Conservation (phyloP, 2,113 vertebrate species). For the Circaetus gallicus region DNA sequence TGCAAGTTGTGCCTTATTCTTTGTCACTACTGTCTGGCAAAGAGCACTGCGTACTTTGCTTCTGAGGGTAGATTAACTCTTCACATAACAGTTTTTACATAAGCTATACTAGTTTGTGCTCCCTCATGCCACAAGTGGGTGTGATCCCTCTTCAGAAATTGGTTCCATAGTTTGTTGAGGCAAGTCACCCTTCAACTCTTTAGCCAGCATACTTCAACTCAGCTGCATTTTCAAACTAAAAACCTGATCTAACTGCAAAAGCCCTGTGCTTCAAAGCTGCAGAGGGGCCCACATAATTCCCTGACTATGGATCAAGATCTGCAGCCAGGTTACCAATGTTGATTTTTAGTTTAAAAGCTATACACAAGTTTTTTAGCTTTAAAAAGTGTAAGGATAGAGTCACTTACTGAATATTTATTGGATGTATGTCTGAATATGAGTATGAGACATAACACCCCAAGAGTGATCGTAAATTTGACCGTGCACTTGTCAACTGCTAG, state of each 20-base stretch:
- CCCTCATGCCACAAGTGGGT: not conserved
- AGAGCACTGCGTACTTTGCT: not conserved
- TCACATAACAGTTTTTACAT: not conserved
- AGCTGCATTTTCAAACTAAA: not conserved
- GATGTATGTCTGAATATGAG: not conserved
- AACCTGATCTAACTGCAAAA: not conserved
- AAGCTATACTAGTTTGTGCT: not conserved
- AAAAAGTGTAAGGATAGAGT: not conserved
- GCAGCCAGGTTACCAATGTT: not conserved
- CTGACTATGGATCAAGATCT: not conserved
- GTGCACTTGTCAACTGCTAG: not conserved
- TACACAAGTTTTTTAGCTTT: not conserved
- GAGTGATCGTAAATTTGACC: not conserved
- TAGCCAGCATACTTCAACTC: not conserved
- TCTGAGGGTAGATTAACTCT: rapidly evolving
- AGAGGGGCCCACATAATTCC: not conserved
- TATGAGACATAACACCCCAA: not conserved
- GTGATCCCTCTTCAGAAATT: not conserved
- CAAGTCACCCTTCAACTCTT: not conserved
- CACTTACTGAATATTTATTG: not conserved
- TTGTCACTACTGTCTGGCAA: not conserved
- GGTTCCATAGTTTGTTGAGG: rapidly evolving
- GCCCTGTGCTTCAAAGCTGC: not conserved
- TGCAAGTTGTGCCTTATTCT: not conserved
- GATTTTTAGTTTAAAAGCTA: not conserved